These are phyloP conservation scores for Rachycentron canadum DNA, from an alignment of 2,797 vertebrate genomes.

Conservation along the genomic window DNA sequence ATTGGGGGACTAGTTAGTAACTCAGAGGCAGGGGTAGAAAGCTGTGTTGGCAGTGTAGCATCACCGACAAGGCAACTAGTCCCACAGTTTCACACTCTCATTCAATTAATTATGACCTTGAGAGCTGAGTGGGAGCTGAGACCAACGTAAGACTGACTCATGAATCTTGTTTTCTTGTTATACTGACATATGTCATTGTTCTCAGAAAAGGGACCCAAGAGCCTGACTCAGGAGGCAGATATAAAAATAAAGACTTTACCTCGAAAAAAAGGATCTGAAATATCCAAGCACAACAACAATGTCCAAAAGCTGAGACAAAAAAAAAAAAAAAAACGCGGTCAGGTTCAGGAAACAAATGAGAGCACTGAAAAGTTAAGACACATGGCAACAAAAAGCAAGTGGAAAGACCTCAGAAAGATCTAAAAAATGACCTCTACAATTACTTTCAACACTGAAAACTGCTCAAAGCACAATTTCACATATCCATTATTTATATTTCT, in stretches of 20 bases:
- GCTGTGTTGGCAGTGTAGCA: slow-evolving; percentile 31
- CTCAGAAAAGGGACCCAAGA: background rate
- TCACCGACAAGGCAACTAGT: slow-evolving; percentile 44
- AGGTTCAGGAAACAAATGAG: background rate
- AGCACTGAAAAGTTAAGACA: too few species aligned
- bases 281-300: background rate
- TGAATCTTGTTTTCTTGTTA: slow-evolving; percentile 51
- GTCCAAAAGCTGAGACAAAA: background rate
- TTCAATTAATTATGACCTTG: slow-evolving; percentile 74
- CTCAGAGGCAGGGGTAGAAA: slow-evolving; percentile 30
- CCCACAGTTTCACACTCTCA: slow-evolving; percentile 54
- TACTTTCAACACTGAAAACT: slow-evolving; percentile 5
- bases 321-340: background rate
- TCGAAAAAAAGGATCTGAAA: background rate
- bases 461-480: slow-evolving; percentile 15
- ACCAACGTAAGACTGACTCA: slow-evolving; percentile 48
- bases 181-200: slow-evolving; percentile 13
- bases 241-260: background rate
- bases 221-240: too few species aligned
- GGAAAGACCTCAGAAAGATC: too few species aligned
- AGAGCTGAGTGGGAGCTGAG: slow-evolving; percentile 60
- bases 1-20: slow-evolving; percentile 72
- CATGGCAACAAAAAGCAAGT: background rate
- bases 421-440: too few species aligned
- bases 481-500: background rate